Base-by-base conservation (phyloP, 2,888 invertebrate genomes). In the Blera fallax region DNA sequence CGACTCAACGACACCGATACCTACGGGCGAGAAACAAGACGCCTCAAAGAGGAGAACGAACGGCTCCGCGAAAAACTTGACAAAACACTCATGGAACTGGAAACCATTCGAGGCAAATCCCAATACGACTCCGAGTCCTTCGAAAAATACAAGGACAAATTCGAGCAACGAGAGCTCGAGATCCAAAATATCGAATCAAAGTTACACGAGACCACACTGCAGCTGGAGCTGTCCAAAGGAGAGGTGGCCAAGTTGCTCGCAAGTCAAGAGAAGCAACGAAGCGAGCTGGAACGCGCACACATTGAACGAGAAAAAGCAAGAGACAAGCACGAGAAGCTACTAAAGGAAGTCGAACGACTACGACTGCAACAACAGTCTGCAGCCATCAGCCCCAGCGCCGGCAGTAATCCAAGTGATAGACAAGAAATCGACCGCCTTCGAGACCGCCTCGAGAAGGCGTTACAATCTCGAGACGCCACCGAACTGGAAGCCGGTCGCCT, bases 291-390 rank as follows among this genome's bases (percentile, higher is more conserved):
- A 91, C 94, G 97, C 54, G 95, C 97, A 88, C 95, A 96, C 90
- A 97, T 97, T 90, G 97, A 97, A 92, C 95, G 96, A 89, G 97
- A 97, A 90, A 97, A 97, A 93, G 95, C 97, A 87, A 94, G 96
- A 88, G 97, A 97, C 89, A 94, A 97, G 87, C 95, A 97, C 91
- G 97, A 97, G 90, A 97, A 97, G 92, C 93, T 97, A 89, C 92
- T 95, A 60, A 94, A 94, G 76, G 94, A 95, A 90, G 93, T 94
- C 52, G 95, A 95, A 89, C 92, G 95, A 88, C 91, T 95, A 87
- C 93, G 94, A 89, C 89, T 91, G 87, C 91, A 91, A 89, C 91
- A 91, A 88, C 90, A 90, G 91, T 92, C 92, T 70, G 93, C 93
- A 88, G 91, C 93, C 91, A 90, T 92, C 81, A 92, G 92, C 89